Evolutionary conservation across 1,140 invertebrate genomes (phyloP).

Genomic region (Drosophila sechellia): DNA sequence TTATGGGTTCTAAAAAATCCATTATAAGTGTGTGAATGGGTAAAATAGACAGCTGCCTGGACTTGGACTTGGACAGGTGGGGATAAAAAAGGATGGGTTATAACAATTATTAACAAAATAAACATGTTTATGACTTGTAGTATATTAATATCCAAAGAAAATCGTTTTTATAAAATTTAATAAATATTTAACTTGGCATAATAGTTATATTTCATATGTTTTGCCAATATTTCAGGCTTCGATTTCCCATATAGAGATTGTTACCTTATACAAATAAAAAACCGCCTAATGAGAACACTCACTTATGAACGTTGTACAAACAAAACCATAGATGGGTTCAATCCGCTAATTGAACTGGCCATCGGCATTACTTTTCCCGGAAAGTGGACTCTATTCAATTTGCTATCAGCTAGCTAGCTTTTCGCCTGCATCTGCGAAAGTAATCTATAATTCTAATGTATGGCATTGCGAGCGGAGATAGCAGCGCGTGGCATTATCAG

Average conservation of each 20-base stretch:
- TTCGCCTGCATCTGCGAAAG: slow-evolving; percentile 45
- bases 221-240: no score
- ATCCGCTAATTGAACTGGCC: slow-evolving; percentile 28
- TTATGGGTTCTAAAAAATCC: slow-evolving; percentile 3
- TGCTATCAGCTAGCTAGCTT: slow-evolving; percentile 19
- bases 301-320: slow-evolving; percentile 11
- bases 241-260: no score
- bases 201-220: no score
- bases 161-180: no score
- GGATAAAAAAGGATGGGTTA: no score
- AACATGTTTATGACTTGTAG: no score
- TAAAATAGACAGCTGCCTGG: neutral
- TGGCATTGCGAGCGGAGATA: slow-evolving; percentile 54
- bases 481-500: slow-evolving; percentile 57
- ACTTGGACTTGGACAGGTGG: slow-evolving; percentile 1
- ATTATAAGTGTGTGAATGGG: slow-evolving; percentile 13
- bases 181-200: no score
- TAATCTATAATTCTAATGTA: slow-evolving; percentile 71
- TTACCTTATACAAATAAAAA: neutral
- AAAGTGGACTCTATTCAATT: slow-evolving; percentile 27
- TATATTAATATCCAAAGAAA: no score
- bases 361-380: slow-evolving; percentile 19
- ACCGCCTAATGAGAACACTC: neutral
- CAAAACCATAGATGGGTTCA: slow-evolving; percentile 9
- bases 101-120: no score